phyloP scores from a whole-genome alignment of 2,797 vertebrate species.

The Potorous gilbertii region DNA sequence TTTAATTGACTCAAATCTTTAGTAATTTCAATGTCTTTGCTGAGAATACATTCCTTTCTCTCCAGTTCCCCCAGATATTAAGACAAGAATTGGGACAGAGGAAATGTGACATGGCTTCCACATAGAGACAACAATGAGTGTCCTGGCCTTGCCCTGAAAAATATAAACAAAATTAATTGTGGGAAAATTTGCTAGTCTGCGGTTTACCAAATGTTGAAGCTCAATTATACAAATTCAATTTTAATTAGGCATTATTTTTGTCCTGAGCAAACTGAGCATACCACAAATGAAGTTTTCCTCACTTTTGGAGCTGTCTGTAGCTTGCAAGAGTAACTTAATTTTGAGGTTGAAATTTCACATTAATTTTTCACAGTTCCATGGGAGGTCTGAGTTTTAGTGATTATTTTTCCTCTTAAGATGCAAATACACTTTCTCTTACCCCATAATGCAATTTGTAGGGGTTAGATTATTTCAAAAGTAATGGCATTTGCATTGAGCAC shows the following conservation, averaged over 20 bases:
- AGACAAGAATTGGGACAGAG: not conserved
- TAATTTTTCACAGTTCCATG: constrained; percentile 7
- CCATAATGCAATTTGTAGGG: not conserved
- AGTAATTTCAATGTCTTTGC: not conserved
- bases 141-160: not conserved
- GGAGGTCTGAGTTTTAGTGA: constrained; percentile 9
- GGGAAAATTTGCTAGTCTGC: constrained; percentile 49
- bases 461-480: constrained; percentile 39
- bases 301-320: constrained; percentile 54
- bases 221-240: constrained; percentile 59
- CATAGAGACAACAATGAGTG: not conserved
- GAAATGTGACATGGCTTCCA: no score
- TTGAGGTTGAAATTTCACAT: constrained; percentile 51
- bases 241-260: constrained; percentile 55
- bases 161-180: constrained; percentile 1
- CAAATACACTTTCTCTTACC: not conserved
- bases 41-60: not conserved
- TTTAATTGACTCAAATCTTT: not conserved
- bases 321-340: constrained; percentile 49
- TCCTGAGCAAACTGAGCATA: constrained; percentile 41
- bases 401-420: constrained; percentile 13
- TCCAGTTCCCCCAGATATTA: not conserved
- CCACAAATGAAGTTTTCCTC: constrained; percentile 63
- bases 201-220: constrained; percentile 56
- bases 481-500: constrained; percentile 43